Evolutionary conservation across 1,140 invertebrate genomes (phyloP), one percentile per base, ranked within the genome.

Genomic region (Brachionus asplanchnoidis): DNA sequence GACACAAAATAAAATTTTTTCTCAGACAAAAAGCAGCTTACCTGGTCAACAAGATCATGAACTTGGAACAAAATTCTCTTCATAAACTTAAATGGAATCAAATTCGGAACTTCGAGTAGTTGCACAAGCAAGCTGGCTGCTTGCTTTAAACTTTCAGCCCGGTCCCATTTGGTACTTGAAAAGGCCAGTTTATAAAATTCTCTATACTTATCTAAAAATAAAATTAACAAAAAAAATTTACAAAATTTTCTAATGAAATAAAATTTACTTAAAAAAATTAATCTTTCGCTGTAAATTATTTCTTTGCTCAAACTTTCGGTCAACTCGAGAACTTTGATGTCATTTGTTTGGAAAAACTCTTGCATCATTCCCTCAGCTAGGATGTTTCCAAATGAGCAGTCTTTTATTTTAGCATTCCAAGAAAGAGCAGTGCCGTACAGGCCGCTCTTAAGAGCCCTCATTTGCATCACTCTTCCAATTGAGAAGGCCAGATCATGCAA

Each of bases 401-500:
- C 79, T 26, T 82, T 82, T n/a, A 82, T 82, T 82, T 56, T 60
- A 4, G 17, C 53, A 46, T 82, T 82, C 79, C 79, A 82, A 26
- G 50, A 7, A 11, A 82, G 53, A 44, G 79, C 79, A 23, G 53
- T 65, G 17, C 79, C 79, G 12, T 42, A 68, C 20, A 65, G 9
- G 12, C 65, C 36, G 26, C 53, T 40, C 42, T 82, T 82, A n/a
- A 82, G 32, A 0, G 79, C 79, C n/a, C 53, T 60, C 36, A 42
- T 65, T 82, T 82, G 79, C 65, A 82, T 60, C 12, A 82, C 65
- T 12, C 79, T 17, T 5, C 79, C 79, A 26, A 82, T 82, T 12
- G 79, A 82, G 53, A 82, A 82, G 28, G 79, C 79, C 28, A 82
- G 60, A 65, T 82, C 79, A 36, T 82, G 79, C 26, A 82, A 14